Evolutionary conservation across 2,113 vertebrate species (phyloP).

Genomic region (Pleuronectes platessa): DNA sequence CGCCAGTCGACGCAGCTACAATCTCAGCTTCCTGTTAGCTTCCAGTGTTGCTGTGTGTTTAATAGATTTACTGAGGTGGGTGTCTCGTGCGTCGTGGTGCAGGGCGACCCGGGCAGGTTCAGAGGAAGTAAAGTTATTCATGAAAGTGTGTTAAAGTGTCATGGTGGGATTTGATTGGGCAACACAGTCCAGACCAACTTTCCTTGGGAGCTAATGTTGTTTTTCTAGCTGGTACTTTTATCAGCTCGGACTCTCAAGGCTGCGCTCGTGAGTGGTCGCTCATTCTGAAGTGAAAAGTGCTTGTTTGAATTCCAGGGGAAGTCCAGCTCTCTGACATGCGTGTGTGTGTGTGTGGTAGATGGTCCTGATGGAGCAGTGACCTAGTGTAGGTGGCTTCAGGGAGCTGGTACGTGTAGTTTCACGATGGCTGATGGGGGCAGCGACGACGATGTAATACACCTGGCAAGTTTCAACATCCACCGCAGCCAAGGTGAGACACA

Average conservation of each 20-base stretch:
- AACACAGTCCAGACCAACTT: background rate
- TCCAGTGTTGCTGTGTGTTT: background rate
- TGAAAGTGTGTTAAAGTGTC: background rate
- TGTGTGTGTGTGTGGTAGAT: constrained; percentile 56
- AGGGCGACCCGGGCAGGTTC: background rate
- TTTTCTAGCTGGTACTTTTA: background rate
- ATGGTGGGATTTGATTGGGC: background rate
- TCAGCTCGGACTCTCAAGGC: too few relatives aligned
- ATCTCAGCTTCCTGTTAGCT: constrained; percentile 8
- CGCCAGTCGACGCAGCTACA: background rate
- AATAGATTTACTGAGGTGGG: background rate
- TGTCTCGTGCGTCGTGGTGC: background rate
- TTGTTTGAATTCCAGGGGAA: background rate
- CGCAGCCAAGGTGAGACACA: constrained; percentile 85
- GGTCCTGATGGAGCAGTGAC: constrained; percentile 58
- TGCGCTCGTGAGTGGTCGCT: background rate
- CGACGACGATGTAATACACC: constrained; percentile 89
- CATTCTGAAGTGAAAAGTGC: constrained; percentile 33
- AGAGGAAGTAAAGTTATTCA: background rate
- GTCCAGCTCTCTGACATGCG: background rate
- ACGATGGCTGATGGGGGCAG: constrained; percentile 90
- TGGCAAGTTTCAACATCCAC: constrained; percentile 88
- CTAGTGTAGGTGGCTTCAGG: constrained; percentile 45
- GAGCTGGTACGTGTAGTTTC: constrained; percentile 48
- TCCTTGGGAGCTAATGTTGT: background rate